Evolutionary conservation across 1,140 invertebrate species (phyloP), one percentile per base, ranked within the genome.

Genomic region (Eumaeus atala): DNA sequence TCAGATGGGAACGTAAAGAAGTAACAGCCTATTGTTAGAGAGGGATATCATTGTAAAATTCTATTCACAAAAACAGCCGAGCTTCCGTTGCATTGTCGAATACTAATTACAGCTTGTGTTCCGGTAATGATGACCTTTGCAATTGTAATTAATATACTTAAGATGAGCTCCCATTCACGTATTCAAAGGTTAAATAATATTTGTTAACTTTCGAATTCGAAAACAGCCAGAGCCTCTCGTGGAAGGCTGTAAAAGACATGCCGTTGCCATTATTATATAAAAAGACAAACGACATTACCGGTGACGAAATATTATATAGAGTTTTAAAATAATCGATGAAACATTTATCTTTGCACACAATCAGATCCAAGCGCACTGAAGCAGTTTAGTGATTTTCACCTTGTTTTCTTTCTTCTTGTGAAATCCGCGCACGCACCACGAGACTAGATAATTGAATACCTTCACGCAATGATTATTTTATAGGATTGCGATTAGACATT

Each of bases 361-460:
- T 37, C 47, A 16, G 35, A 42, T 28, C 38, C 38, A 50, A 59
- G 38, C 42, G 74, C 78, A 75, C 51, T 76, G 59, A 75, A 74
- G 69, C 77, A 76, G 62, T 50, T 56, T 70, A 65, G 65, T 68
- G 34, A 78, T 83, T 85, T 84, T 85, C 82, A 78, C 82, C 72
- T 48, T 69, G 70, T 81, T 81, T 80, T 80, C 76, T 76, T 78
- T 72, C 58, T 72, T 76, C 73, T 78, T 70, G 76, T 72, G 77
- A 81, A 80, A 85, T 75, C 71, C 40, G 58, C 58, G 61, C 78
- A 81, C 79, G 82, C 82, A 70, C 65, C 61, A 51, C 68, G 54
- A 63, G 54, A 28, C 64, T 56, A 54, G 53, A 69, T 80, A 78
- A 83, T 83, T 70, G 73, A 78, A 85, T 85, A 73, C 73, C 74